phyloP scores from a whole-genome alignment of 1,140 invertebrate species.

The Druon quercuslanigerum region DNA sequence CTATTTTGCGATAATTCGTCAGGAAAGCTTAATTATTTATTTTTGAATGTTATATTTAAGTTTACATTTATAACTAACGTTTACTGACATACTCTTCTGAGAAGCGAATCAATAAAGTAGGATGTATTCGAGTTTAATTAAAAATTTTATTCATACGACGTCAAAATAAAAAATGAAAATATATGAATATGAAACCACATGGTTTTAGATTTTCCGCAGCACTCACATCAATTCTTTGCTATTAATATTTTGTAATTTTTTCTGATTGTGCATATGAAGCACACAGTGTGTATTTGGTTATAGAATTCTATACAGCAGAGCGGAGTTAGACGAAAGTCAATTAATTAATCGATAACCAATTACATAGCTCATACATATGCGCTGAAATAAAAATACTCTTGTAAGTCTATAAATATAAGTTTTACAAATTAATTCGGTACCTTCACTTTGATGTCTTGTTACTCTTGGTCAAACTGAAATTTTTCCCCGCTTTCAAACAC shows the following conservation, averaged over 20 bases:
- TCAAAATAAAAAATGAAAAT: not conserved
- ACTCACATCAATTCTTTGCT: conserved; percentile 4
- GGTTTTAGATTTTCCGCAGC: conserved; percentile 1
- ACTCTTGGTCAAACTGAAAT: no score
- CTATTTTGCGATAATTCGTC: no score
- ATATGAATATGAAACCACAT: not conserved
- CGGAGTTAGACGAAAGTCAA: conserved; percentile 25
- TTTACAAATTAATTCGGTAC: no score
- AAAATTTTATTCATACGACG: not conserved
- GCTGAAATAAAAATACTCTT: not conserved
- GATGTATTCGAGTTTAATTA: conserved; percentile 14
- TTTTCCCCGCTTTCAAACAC: no score
- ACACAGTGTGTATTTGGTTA: not conserved
- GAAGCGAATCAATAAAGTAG: not conserved
- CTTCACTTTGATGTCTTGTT: no score
- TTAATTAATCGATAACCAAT: conserved; percentile 20
- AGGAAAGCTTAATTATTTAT: no score
- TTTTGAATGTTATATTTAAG: not conserved
- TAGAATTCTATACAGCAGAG: conserved; percentile 17
- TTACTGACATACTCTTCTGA: not conserved
- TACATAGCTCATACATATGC: conserved; percentile 1
- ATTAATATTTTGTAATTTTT: not conserved
- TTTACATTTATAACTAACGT: not conserved
- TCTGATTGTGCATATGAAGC: not conserved
- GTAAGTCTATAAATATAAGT: no score